Evolutionary conservation across 1,140 invertebrate genomes (phyloP), one percentile per base, ranked within the genome.

Genomic region (Achroia grisella): DNA sequence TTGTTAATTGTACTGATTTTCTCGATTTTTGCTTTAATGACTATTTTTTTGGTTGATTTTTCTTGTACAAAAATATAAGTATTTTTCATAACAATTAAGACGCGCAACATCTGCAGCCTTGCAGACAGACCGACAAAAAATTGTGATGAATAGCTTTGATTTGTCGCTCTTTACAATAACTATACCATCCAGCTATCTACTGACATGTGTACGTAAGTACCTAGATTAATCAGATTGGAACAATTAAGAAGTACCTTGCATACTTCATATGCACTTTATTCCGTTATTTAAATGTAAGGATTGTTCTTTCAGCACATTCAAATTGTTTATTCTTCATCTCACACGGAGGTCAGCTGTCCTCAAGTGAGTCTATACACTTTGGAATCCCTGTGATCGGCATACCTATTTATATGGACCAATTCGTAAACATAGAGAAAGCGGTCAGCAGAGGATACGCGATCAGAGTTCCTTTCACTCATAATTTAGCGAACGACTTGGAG

Each of bases 341-440:
- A 0, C 91, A 93, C 51, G 90, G 89, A 4, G 92, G 92, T 10
- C 68, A 89, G n/a, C 72, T 90, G 28, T 90, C 91, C 43, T 86
- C 88, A 1, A 88, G 88, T 14, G 92, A 93, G 63, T 86, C 90
- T 0, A 79, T 92, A 23, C 88, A 90, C 62, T 87, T 89, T 48
- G 90, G 89, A 30, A 88, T 91, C 1, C 91, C 91, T 0, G 65
- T 91, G 4, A 70, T 93, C 8, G 90, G 88, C 2, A 87, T 92
- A 44, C 92, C 92, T n/a, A 79, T 92, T 6, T 90, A 89, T 12
- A 85, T 81, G 2, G 90, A 92, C 72, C 91, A 92, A 55, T 71
- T 64, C 2, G 61, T 76, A 10, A 90, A 90, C 51, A 69, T 86
- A 39, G 53, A 71, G 8, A 66, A 68, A 33, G 75, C 81, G 0